phyloP scores from a whole-genome alignment of 2,797 vertebrate species.

The Chrosomus eos region DNA sequence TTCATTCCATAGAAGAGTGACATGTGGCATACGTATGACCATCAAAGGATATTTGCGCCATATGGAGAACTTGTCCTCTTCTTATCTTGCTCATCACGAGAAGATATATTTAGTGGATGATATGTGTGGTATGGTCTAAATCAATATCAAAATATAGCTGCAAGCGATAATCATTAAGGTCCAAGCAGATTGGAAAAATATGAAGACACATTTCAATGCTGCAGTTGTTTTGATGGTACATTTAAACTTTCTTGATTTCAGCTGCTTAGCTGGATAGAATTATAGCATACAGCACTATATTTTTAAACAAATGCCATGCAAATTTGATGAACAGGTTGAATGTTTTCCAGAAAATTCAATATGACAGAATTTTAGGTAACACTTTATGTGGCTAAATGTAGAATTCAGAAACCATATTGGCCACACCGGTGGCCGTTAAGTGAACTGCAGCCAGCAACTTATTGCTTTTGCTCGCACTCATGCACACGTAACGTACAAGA shows the following conservation, averaged over 20 bases:
- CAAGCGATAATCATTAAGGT: background rate
- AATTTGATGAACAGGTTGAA: no score
- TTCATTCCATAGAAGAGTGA: constrained; percentile 42
- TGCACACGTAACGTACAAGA: background rate
- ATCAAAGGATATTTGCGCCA: constrained; percentile 60
- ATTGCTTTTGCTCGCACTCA: background rate
- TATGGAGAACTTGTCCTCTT: constrained; percentile 56
- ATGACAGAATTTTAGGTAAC: background rate
- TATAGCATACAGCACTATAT: background rate
- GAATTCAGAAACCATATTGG: background rate
- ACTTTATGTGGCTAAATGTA: background rate
- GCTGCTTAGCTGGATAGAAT: background rate
- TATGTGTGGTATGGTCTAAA: constrained; percentile 30
- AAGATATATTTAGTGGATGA: constrained; percentile 40
- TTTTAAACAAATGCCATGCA: background rate
- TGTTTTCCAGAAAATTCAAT: background rate
- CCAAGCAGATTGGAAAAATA: constrained; percentile 2
- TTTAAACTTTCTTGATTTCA: background rate
- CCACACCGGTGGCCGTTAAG: background rate
- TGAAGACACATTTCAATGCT: background rate
- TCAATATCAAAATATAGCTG: constrained; percentile 37
- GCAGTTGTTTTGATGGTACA: background rate
- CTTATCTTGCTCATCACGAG: constrained; percentile 41
- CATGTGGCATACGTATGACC: constrained; percentile 59
- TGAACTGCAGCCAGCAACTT: background rate